A percentile compares a stretch with the other conserved stretches of the same genome.
phyloP scores from a whole-genome alignment of 2,113 vertebrate species.

The Podiceps cristatus region DNA sequence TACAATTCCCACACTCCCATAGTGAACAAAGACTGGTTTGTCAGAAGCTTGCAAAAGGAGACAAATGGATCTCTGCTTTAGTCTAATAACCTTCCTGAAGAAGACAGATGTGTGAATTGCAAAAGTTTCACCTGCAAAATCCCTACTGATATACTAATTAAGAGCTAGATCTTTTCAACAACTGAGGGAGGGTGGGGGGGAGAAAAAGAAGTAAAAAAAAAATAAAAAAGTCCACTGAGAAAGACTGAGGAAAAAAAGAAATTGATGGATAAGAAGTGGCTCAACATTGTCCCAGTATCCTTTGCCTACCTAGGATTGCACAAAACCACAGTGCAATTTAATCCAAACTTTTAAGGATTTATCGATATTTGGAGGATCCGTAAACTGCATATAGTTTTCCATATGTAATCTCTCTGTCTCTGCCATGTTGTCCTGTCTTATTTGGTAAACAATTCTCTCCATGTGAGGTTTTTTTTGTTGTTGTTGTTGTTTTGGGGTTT shows the following conservation, averaged over 20 bases:
- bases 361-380: neutral
- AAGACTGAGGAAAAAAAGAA: neutral
- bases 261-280: neutral
- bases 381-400: neutral
- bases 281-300: neutral
- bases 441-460: neutral
- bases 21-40: neutral
- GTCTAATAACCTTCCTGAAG: constrained; percentile 63
- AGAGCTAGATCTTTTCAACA: constrained; percentile 2
- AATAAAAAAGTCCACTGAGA: neutral
- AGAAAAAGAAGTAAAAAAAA: neutral
- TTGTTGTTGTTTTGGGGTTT: neutral
- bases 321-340: neutral
- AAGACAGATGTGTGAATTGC: constrained; percentile 63
- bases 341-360: neutral
- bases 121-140: constrained; percentile 64
- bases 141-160: constrained; percentile 60
- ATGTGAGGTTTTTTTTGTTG: accelerated
- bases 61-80: constrained; percentile 58
- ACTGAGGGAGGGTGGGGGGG: neutral
- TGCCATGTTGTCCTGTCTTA: neutral
- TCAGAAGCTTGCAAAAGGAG: constrained; percentile 48
- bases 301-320: neutral
- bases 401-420: neutral
- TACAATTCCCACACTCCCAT: constrained; percentile 26